Conservation (phyloP, 2,113 vertebrate genomes). For the Indri indri region DNA sequence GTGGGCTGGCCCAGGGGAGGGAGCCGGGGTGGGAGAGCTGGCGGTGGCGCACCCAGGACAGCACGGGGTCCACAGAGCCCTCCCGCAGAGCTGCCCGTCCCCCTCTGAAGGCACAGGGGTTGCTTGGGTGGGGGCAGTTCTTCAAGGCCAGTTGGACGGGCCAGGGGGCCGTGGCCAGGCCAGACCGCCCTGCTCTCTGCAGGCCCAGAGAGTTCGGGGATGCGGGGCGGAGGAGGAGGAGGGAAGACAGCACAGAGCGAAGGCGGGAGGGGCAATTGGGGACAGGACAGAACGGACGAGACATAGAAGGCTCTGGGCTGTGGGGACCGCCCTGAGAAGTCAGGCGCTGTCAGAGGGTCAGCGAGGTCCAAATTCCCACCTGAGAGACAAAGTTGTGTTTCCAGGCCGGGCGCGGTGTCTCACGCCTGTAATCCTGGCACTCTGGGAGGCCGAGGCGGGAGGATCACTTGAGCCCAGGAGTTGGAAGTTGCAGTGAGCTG, state of each 20-base stretch:
- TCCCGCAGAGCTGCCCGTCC: not conserved
- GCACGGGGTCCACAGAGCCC: no score
- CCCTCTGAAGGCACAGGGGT: not conserved
- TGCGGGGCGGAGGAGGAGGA: not conserved
- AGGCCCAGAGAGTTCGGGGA: fast-evolving
- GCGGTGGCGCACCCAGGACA: not conserved
- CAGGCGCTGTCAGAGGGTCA: not conserved
- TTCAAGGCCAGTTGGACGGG: not conserved
- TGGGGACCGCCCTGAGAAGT: not conserved
- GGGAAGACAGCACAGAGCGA: not conserved
- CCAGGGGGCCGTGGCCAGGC: not conserved
- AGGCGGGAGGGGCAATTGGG: not conserved
- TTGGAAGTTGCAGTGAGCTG: no score
- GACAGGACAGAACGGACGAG: not conserved
- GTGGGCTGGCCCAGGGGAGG: not conserved
- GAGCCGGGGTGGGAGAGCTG: not conserved
- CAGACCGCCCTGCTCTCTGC: not conserved
- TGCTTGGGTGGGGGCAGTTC: not conserved
- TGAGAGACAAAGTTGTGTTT: not conserved
- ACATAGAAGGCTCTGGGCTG: no score
- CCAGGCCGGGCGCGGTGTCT: no score
- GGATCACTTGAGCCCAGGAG: no score
- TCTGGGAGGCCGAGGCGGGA: no score
- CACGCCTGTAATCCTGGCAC: no score
- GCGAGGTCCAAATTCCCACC: not conserved